Evolutionary conservation across 2,888 invertebrate genomes (phyloP).

Genomic region (Fissipunctia ypsillon): DNA sequence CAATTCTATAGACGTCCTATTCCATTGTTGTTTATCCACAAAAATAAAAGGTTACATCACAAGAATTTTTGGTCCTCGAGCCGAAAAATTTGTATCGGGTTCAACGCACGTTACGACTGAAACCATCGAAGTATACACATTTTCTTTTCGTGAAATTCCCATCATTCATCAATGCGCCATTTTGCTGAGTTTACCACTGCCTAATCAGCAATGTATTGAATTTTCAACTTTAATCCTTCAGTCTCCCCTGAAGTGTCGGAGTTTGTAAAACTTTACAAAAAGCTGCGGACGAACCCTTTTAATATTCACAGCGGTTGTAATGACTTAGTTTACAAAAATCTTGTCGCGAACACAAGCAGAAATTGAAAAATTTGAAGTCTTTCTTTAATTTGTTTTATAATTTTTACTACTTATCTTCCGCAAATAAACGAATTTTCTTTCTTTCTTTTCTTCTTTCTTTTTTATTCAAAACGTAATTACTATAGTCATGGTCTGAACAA

Average conservation of each 20-base stretch:
- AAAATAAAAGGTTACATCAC: neutral
- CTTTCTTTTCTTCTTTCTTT: no score
- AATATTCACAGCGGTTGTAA: constrained; percentile 52
- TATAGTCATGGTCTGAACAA: neutral
- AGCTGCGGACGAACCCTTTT: constrained; percentile 43
- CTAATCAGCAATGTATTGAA: constrained; percentile 57
- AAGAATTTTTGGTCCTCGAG: neutral
- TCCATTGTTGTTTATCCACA: neutral
- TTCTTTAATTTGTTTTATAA: neutral
- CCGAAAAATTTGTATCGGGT: neutral
- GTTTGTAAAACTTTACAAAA: constrained; percentile 42
- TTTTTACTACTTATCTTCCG: neutral
- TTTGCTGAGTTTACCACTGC: constrained; percentile 18
- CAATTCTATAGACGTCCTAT: neutral
- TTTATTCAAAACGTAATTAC: neutral
- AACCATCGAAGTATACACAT: neutral
- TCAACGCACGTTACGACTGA: neutral
- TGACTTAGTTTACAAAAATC: constrained; percentile 43
- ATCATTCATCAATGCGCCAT: constrained; percentile 14
- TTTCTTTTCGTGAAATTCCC: neutral
- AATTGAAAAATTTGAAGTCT: neutral
- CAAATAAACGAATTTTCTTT: no score
- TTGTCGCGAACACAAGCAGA: constrained; percentile 10
- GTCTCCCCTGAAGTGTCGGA: constrained; percentile 23
- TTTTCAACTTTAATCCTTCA: constrained; percentile 50